Conservation (phyloP, 2,888 invertebrate species). For the Ariolimax columbianus region DNA sequence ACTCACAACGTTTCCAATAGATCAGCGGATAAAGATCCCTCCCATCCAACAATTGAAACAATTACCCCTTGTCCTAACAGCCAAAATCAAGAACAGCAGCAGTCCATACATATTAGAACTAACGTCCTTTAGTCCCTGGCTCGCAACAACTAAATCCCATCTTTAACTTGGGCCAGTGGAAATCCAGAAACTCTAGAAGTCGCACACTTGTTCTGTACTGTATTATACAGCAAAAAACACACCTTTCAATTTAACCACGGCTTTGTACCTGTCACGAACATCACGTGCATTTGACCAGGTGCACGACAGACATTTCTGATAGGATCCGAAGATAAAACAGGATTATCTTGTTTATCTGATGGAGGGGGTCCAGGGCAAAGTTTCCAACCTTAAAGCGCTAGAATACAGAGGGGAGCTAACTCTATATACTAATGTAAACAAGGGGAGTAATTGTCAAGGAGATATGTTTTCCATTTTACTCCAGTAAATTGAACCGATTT, state of each 20-base stretch:
- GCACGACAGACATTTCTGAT: conserved; percentile 27
- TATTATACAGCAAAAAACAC: neutral
- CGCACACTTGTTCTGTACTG: neutral
- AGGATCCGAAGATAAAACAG: conserved; percentile 43
- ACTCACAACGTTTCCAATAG: too few relatives aligned
- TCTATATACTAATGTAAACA: conserved; percentile 44
- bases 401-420: conserved; percentile 29
- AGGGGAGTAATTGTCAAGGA: conserved; percentile 27
- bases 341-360: conserved; percentile 34
- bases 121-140: too few relatives aligned
- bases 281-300: conserved; percentile 38
- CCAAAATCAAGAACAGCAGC: neutral
- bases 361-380: neutral
- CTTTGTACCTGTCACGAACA: conserved; percentile 46
- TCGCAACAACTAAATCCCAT: neutral
- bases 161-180: neutral
- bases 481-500: conserved; percentile 1
- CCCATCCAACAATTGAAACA: neutral
- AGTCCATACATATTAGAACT: neutral
- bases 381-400: neutral
- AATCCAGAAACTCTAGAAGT: neutral
- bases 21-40: neutral
- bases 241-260: conserved; percentile 20
- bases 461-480: neutral
- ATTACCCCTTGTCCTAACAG: neutral